Conservation (phyloP, 2,113 vertebrate genomes). For the Nanorana parkeri region DNA sequence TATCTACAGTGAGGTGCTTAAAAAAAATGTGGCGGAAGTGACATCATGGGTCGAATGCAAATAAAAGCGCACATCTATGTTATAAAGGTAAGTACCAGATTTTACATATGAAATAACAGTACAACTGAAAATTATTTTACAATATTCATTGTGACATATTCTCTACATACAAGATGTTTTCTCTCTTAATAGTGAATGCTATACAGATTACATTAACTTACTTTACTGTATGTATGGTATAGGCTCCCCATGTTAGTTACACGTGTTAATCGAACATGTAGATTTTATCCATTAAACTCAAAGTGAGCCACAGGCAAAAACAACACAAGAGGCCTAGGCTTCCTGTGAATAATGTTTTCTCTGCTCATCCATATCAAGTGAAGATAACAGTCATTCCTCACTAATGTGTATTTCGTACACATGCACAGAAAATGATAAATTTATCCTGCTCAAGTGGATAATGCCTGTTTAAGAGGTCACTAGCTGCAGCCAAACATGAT, state of each 20-base stretch:
- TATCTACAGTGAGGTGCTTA: not conserved
- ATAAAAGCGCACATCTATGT: conserved; percentile 4
- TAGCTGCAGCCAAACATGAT: conserved; percentile 32
- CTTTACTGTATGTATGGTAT: conserved; percentile 8
- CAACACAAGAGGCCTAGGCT: not conserved
- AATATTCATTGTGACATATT: conserved; percentile 9
- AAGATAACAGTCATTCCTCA: conserved; percentile 43
- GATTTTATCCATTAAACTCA: conserved; percentile 31
- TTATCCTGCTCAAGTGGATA: conserved; percentile 45
- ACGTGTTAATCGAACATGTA: conserved; percentile 22
- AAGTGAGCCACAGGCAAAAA: conserved; percentile 27
- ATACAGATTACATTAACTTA: not conserved
- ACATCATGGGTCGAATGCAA: not conserved
- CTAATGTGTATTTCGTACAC: conserved; percentile 44
- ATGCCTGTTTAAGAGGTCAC: conserved; percentile 49
- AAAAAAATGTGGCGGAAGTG: not conserved
- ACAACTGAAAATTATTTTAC: conserved; percentile 8
- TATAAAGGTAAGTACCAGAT: conserved; percentile 7
- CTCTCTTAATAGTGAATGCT: not conserved
- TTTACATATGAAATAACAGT: conserved; percentile 12
- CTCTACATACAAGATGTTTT: conserved; percentile 3
- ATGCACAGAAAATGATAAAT: conserved; percentile 45
- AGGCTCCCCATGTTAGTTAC: not conserved
- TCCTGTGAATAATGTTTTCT: conserved; percentile 37
- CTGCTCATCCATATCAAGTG: conserved; percentile 36